phyloP scores from a whole-genome alignment of 1,140 invertebrate genomes.

The Calliphora vicina region DNA sequence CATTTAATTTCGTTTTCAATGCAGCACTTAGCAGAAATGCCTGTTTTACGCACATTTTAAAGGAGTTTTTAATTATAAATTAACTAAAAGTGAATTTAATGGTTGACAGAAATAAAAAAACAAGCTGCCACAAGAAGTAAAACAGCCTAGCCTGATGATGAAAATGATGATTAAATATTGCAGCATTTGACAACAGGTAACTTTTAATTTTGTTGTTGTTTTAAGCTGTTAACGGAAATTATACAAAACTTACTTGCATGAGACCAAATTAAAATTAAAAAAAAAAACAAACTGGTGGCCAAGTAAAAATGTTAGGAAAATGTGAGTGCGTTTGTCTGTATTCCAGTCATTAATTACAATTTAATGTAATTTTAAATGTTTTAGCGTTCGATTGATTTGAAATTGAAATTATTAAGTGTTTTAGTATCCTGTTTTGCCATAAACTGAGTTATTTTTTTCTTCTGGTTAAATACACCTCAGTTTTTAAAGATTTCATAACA shows the following conservation, averaged over 20 bases:
- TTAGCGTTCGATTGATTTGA: neutral
- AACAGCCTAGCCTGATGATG: neutral
- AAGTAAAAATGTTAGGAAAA: neutral
- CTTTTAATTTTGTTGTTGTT: neutral
- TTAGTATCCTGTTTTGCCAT: constrained; percentile 29
- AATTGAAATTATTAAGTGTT: neutral
- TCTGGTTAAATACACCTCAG: neutral
- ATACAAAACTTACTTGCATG: neutral
- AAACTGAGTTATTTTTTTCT: neutral
- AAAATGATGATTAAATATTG: neutral
- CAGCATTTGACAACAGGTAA: neutral
- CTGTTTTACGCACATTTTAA: neutral
- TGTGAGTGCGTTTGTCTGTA: neutral
- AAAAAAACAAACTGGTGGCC: neutral
- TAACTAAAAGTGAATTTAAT: neutral
- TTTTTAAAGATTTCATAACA: constrained; percentile 12
- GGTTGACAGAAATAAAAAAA: neutral
- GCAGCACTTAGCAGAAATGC: neutral
- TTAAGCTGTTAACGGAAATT: neutral
- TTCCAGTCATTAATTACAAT: neutral
- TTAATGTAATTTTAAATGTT: constrained; percentile 3
- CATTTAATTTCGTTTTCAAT: neutral
- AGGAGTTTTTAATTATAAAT: neutral
- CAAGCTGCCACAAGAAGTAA: no score
- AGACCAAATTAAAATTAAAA: no score